These are phyloP conservation scores for Leptura quadrifasciata DNA, from an alignment of 2,888 invertebrate species.

Conservation along the genomic window DNA sequence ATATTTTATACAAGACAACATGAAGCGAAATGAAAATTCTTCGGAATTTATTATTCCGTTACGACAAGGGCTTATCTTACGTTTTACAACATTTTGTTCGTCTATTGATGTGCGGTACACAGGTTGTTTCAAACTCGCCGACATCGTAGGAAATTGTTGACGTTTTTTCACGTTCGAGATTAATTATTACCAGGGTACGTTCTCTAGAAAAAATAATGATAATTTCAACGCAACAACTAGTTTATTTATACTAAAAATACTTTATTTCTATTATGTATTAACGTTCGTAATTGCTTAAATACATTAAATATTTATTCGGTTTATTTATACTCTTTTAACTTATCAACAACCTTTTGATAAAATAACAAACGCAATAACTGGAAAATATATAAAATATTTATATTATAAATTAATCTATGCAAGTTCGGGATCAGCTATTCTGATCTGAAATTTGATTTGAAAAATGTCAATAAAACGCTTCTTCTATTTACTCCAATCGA, in stretches of 20 bases:
- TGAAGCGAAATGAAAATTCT: conserved; percentile 29
- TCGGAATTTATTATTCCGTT: conserved; percentile 19
- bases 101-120: neutral
- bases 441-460: no score
- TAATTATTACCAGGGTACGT: no score
- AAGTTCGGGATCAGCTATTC: no score
- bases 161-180: no score
- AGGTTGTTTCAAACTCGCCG: neutral
- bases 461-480: no score
- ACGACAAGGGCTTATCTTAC: conserved; percentile 15
- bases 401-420: no score
- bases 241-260: neutral
- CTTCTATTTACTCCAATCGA: no score
- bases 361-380: neutral
- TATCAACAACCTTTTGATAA: neutral
- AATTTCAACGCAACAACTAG: neutral
- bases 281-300: neutral
- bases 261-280: neutral
- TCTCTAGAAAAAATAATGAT: no score
- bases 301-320: neutral
- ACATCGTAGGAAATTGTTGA: no score
- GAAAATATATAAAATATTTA: no score
- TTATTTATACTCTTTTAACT: neutral
- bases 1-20: conserved; percentile 36
- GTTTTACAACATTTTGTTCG: neutral